Evolutionary conservation across 2,888 invertebrate species (phyloP).

Genomic region (Lasius platythorax): DNA sequence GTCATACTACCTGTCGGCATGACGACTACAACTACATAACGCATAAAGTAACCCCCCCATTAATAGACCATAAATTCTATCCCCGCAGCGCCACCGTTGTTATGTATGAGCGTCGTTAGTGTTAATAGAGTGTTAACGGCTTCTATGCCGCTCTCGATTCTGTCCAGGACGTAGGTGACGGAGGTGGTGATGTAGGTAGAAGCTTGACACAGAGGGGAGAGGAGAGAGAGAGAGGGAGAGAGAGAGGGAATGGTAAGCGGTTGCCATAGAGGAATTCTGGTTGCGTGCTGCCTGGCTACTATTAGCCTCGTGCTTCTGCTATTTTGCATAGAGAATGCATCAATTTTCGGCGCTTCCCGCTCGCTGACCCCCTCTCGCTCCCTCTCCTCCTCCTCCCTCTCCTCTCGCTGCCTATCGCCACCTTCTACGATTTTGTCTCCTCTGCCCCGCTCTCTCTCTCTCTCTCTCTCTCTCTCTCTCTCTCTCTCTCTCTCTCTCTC

Average conservation of each 20-base stretch:
- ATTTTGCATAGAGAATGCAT: conserved; percentile 84
- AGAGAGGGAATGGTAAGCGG: conserved; percentile 55
- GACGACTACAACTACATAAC: conserved; percentile 79
- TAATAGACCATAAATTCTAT: conserved; percentile 85
- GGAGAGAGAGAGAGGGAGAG: background rate
- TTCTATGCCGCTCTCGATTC: conserved; percentile 83
- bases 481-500: too few species aligned
- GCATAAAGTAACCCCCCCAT: conserved; percentile 85
- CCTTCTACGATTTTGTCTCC: conserved; percentile 55
- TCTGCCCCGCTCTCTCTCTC: background rate
- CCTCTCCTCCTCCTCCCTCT: background rate
- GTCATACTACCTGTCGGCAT: conserved; percentile 76
- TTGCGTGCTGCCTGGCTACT: conserved; percentile 79
- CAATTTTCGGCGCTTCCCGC: conserved; percentile 82
- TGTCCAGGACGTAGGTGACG: conserved; percentile 86
- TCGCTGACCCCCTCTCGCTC: conserved; percentile 57
- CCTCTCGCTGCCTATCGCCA: conserved; percentile 28
- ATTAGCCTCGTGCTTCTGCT: conserved; percentile 80
- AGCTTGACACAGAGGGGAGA: conserved; percentile 51
- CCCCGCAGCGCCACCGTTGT: conserved; percentile 79
- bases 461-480: background rate
- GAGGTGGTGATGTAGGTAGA: conserved; percentile 70
- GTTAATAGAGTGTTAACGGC: conserved; percentile 86
- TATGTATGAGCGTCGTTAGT: conserved; percentile 86
- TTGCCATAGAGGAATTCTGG: conserved; percentile 71